These are phyloP conservation scores for Apamea epomidion DNA, from an alignment of 2,888 invertebrate species.

Conservation along the genomic window DNA sequence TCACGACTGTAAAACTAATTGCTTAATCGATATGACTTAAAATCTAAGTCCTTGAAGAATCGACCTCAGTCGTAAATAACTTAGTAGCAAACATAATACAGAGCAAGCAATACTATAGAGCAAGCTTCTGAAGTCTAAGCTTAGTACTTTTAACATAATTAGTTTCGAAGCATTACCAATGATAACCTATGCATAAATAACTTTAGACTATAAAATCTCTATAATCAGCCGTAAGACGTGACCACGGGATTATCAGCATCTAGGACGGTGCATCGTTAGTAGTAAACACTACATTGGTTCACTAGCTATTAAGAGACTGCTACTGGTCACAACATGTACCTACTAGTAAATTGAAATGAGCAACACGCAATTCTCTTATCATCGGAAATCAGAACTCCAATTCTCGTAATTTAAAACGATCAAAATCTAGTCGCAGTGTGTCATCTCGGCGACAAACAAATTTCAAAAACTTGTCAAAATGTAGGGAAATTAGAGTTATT, in stretches of 20 bases:
- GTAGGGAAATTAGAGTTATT: too few relatives aligned
- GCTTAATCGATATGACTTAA: not conserved
- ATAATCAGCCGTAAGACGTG: not conserved
- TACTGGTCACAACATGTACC: conserved; percentile 6
- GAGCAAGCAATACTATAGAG: too few relatives aligned
- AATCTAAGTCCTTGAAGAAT: not conserved
- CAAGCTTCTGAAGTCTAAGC: not conserved
- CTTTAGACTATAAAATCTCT: not conserved
- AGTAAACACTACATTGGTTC: not conserved
- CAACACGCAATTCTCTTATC: not conserved
- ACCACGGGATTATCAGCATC: conserved; percentile 27
- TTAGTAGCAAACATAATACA: too few relatives aligned
- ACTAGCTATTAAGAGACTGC: not conserved
- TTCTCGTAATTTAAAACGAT: too few relatives aligned
- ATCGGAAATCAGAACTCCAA: not conserved
- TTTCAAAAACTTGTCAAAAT: too few relatives aligned
- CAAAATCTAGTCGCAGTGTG: too few relatives aligned
- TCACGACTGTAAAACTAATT: not conserved
- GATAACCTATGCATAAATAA: conserved; percentile 13
- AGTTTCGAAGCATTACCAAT: not conserved
- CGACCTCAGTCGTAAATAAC: not conserved
- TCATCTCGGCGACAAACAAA: too few relatives aligned
- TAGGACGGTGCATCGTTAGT: not conserved
- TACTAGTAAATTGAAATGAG: not conserved
- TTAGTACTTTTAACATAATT: not conserved